Conservation (phyloP, 2,888 invertebrate genomes). For the Leptarthrus brevirostris region DNA sequence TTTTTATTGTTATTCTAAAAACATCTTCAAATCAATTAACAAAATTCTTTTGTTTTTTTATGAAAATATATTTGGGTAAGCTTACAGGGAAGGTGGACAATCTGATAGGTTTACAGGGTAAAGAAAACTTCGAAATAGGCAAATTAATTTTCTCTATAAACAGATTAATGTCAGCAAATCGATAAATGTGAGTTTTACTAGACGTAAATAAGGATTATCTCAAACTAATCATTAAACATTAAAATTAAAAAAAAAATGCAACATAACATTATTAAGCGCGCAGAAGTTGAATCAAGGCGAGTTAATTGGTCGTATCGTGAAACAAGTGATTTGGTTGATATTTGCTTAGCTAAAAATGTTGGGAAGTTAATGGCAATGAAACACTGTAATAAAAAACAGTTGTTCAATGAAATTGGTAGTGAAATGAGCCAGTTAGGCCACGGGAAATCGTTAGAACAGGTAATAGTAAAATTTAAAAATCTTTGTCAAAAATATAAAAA, state of each 20-base stretch:
- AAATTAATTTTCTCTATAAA: not conserved
- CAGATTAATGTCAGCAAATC: not conserved
- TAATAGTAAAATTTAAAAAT: constrained; percentile 39
- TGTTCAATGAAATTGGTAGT: constrained; percentile 20
- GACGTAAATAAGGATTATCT: not conserved
- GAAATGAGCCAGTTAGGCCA: constrained; percentile 18
- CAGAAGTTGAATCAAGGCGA: constrained; percentile 2
- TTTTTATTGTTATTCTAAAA: too few relatives aligned
- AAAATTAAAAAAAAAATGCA: not conserved
- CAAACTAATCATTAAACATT: not conserved
- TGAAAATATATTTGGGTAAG: too few relatives aligned
- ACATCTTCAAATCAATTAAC: too few relatives aligned
- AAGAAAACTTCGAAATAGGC: too few relatives aligned
- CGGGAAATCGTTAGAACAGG: constrained; percentile 25
- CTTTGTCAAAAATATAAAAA: constrained; percentile 14
- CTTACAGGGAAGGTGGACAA: too few relatives aligned
- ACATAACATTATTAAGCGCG: not conserved
- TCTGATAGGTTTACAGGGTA: too few relatives aligned
- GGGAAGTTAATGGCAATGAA: not conserved
- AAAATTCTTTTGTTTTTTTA: too few relatives aligned
- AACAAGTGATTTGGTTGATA: constrained; percentile 29
- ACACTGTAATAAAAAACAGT: not conserved
- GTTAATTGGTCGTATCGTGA: constrained; percentile 27
- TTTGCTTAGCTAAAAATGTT: constrained; percentile 1
- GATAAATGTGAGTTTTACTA: not conserved